Evolutionary conservation across 2,888 invertebrate genomes (phyloP).

Genomic region (Harpalus rufipes): DNA sequence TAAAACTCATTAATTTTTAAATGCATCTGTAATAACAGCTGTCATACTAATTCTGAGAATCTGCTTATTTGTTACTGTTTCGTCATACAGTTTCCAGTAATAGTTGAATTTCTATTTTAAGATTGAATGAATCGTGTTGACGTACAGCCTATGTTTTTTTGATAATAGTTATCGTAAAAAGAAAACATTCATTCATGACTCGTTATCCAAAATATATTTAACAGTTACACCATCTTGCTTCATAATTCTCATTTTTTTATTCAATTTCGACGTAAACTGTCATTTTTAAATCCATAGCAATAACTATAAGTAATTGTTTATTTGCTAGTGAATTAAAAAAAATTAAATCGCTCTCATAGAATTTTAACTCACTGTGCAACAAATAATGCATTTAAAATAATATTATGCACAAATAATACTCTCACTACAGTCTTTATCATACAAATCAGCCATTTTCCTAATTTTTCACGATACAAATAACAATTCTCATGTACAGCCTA

Average conservation of each 20-base stretch:
- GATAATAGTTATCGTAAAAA: slow-evolving; percentile 39
- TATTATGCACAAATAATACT: no score
- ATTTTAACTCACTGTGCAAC: no score
- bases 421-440: no score
- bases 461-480: no score
- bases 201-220: background rate
- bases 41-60: slow-evolving; percentile 33
- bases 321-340: no score
- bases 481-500: no score
- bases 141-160: slow-evolving; percentile 33
- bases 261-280: no score
- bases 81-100: slow-evolving; percentile 36
- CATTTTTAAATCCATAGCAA: no score
- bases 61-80: slow-evolving; percentile 26
- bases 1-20: slow-evolving; percentile 12
- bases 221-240: slow-evolving; percentile 25
- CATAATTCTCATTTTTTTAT: slow-evolving; percentile 3
- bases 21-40: slow-evolving; percentile 37
- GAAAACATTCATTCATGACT: slow-evolving; percentile 45
- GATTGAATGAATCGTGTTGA: slow-evolving; percentile 47
- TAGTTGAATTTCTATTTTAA: slow-evolving; percentile 26
- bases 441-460: no score
- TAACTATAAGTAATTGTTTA: no score
- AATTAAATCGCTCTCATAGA: no score
- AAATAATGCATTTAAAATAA: no score